Conservation (phyloP, 92 coral and sea anemone genomes). For the Zoanthus sociatus region DNA sequence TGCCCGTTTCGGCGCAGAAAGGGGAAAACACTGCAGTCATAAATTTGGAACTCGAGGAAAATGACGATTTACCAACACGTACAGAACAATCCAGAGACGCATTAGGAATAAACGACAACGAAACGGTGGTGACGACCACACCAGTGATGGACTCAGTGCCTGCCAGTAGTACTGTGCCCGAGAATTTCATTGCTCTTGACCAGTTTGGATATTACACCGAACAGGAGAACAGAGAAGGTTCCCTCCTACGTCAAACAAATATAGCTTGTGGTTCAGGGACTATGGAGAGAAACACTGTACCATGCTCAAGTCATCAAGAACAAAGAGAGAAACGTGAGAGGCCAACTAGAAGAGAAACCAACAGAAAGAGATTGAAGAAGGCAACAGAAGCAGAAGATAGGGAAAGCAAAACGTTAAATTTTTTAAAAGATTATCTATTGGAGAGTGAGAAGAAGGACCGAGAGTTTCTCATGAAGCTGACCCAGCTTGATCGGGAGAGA, state of each 20-base stretch:
- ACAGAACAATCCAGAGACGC: slow-evolving; percentile 16
- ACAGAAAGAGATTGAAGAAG: slow-evolving; percentile 47
- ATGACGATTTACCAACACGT: background rate
- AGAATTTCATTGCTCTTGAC: slow-evolving; percentile 45
- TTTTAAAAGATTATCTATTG: slow-evolving; percentile 56
- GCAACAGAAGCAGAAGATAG: slow-evolving; percentile 48
- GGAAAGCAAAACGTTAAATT: slow-evolving; percentile 48
- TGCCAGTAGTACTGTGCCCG: slow-evolving; percentile 40
- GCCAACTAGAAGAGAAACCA: slow-evolving; percentile 51
- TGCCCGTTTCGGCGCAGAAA: background rate
- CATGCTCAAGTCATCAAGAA: background rate
- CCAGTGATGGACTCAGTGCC: slow-evolving; percentile 1
- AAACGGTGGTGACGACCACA: background rate
- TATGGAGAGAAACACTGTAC: background rate
- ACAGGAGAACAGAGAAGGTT: background rate
- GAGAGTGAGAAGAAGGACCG: slow-evolving; percentile 68
- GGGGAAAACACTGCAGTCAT: background rate
- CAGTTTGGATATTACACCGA: slow-evolving; percentile 38
- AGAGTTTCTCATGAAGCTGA: slow-evolving; percentile 60
- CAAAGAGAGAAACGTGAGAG: slow-evolving; percentile 39
- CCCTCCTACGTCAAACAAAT: slow-evolving; percentile 32
- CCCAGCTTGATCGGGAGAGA: slow-evolving; percentile 62
- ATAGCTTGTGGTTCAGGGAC: slow-evolving; percentile 27
- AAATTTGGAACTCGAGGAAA: background rate
- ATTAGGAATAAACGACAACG: background rate